phyloP scores from a whole-genome alignment of 2,797 vertebrate species.

The Oreochromis grahami region DNA sequence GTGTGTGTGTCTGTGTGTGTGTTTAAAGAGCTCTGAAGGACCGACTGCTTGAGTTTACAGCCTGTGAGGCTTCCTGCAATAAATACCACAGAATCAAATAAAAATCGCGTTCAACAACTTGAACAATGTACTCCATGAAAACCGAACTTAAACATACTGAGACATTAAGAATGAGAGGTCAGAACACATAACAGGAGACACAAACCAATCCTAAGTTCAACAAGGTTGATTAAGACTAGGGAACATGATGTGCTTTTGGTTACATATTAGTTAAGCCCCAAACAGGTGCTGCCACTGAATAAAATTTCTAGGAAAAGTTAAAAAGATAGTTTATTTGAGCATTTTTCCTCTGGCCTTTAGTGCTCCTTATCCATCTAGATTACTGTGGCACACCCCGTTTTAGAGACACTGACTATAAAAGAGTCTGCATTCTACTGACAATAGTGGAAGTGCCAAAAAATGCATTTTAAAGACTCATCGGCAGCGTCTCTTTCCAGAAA shows the following conservation, averaged over 20 bases:
- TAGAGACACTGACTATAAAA: neutral
- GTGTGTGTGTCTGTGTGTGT: neutral
- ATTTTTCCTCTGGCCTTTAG: neutral
- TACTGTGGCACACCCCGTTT: neutral
- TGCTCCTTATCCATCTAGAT: neutral
- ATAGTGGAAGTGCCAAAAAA: neutral
- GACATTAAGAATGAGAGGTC: neutral
- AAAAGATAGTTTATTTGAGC: neutral
- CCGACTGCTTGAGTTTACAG: neutral
- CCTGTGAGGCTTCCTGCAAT: neutral
- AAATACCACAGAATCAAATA: neutral
- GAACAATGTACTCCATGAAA: neutral
- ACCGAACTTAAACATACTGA: neutral
- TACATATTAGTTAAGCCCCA: neutral
- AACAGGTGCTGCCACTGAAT: neutral
- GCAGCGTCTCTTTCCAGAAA: neutral
- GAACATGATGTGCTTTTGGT: neutral
- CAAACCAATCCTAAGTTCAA: neutral
- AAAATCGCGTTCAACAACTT: neutral
- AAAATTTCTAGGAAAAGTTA: neutral
- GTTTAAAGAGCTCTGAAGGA: conserved; percentile 3
- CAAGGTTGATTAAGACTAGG: neutral
- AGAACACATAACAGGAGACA: neutral
- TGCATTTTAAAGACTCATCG: neutral
- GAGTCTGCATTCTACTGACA: neutral